Percentiles rank a stretch among this genome's conserved stretches.
These are phyloP conservation scores for Teleogryllus oceanicus DNA, from an alignment of 2,888 invertebrate genomes.

Conservation along the genomic window DNA sequence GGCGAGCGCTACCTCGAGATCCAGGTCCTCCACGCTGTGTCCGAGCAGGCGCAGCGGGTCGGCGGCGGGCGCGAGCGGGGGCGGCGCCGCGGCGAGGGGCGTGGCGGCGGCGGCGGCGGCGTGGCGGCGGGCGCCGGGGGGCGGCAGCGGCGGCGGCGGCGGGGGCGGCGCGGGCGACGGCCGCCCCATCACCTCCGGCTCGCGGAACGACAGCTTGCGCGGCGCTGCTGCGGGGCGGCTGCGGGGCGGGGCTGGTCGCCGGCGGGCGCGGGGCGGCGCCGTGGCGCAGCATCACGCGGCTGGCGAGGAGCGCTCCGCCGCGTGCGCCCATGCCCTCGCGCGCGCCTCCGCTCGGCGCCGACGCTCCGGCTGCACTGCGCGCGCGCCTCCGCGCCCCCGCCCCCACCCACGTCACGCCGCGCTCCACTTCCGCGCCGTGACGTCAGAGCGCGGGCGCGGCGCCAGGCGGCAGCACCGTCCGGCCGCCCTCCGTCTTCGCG, in stretches of 20 bases:
- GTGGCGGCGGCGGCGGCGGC: not conserved
- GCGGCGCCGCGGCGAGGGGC: too few relatives aligned
- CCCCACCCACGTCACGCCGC: conserved; percentile 41
- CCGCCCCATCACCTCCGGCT: conserved; percentile 67
- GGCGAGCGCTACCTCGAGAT: conserved; percentile 47
- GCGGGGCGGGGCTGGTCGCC: not conserved
- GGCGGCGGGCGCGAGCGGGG: too few relatives aligned
- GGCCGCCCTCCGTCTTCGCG: conserved; percentile 38
- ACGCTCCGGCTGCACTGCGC: not conserved
- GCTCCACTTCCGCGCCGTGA: conserved; percentile 43
- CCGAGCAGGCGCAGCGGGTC: conserved; percentile 37
- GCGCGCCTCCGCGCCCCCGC: conserved; percentile 30
- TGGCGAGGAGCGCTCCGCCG: not conserved
- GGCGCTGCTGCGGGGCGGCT: conserved; percentile 33
- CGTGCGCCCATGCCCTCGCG: not conserved
- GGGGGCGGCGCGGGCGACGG: not conserved
- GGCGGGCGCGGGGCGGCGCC: not conserved
- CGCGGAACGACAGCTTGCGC: conserved; percentile 79
- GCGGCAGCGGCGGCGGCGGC: not conserved
- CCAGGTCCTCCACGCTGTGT: conserved; percentile 58
- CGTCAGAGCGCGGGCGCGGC: conserved; percentile 30
- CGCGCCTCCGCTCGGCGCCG: not conserved
- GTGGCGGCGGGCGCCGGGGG: not conserved
- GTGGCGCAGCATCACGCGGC: not conserved
- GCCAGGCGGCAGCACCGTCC: conserved; percentile 43